A percentile compares a stretch with the other conserved stretches of the same genome.
These are phyloP conservation scores for Eupithecia exiguata DNA, from an alignment of 2,888 invertebrate genomes.

Conservation along the genomic window DNA sequence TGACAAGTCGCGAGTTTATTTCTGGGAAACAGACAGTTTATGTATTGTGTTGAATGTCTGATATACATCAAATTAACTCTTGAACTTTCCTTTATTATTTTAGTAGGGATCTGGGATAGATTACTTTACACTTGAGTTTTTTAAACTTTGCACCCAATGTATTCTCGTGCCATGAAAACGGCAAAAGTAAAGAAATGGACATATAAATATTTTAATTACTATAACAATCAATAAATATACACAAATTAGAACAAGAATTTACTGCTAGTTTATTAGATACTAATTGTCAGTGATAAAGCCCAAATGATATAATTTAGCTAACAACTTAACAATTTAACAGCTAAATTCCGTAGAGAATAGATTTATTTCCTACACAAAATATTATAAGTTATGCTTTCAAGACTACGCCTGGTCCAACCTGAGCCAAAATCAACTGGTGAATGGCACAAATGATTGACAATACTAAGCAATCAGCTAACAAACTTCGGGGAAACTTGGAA, in stretches of 20 bases:
- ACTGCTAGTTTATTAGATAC: too few species aligned
- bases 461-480: conserved; percentile 28
- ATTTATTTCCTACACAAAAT: neutral
- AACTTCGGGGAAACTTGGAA: conserved; percentile 21
- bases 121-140: too few species aligned
- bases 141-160: too few species aligned
- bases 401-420: conserved; percentile 3
- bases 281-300: too few species aligned
- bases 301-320: too few species aligned
- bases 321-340: too few species aligned
- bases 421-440: conserved; percentile 10
- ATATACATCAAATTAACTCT: neutral
- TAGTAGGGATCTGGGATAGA: neutral
- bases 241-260: too few species aligned
- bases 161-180: too few species aligned
- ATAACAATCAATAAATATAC: too few species aligned
- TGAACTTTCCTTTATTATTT: neutral
- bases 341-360: too few species aligned
- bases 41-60: neutral
- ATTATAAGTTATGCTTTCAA: neutral
- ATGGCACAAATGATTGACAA: conserved; percentile 28
- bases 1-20: neutral
- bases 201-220: too few species aligned
- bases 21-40: neutral
- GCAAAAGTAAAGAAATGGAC: too few species aligned